Percentiles rank a stretch among this genome's conserved stretches.
Evolutionary conservation across 2,797 vertebrate genomes (phyloP).

Genomic region (Paedocypris micromegethes): DNA sequence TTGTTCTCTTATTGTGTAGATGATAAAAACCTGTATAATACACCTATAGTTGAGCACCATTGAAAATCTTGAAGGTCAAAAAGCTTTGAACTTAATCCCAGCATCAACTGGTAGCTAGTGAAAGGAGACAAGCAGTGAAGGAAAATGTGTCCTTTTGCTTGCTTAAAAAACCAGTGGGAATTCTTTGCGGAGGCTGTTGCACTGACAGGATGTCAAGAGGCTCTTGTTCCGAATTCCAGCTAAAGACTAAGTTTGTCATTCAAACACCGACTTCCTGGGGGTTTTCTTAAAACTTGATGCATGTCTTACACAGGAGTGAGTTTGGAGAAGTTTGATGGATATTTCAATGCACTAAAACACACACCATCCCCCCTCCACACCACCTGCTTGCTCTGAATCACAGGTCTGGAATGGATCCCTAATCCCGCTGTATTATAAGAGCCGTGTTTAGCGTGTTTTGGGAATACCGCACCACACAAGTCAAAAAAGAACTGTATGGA

Average conservation of each 20-base stretch:
- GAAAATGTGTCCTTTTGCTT: too few species aligned
- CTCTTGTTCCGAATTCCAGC: too few species aligned
- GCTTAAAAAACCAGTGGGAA: too few species aligned
- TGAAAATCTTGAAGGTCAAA: too few species aligned
- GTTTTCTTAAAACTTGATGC: constrained; percentile 60
- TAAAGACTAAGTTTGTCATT: constrained; percentile 32
- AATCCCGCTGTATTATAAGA: constrained; percentile 53
- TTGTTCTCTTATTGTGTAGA: too few species aligned
- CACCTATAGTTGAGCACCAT: too few species aligned
- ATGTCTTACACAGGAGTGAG: constrained; percentile 63
- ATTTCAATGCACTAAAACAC: constrained; percentile 47
- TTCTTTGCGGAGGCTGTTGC: too few species aligned
- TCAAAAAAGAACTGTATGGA: neutral
- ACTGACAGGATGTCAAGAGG: too few species aligned
- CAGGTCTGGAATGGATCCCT: constrained; percentile 59
- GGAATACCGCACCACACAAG: constrained; percentile 35
- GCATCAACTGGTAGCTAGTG: too few species aligned
- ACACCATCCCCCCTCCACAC: constrained; percentile 14
- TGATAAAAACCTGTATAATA: too few species aligned
- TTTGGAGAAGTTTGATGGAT: constrained; percentile 65
- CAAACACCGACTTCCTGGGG: constrained; percentile 59
- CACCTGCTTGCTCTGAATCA: constrained; percentile 63
- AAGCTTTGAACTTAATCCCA: too few species aligned
- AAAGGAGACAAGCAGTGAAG: too few species aligned
- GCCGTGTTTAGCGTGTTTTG: constrained; percentile 53